A percentile compares a stretch with the other conserved stretches of the same genome.
Conservation (phyloP, 1,140 invertebrate genomes). For the Eriosoma lanigerum region DNA sequence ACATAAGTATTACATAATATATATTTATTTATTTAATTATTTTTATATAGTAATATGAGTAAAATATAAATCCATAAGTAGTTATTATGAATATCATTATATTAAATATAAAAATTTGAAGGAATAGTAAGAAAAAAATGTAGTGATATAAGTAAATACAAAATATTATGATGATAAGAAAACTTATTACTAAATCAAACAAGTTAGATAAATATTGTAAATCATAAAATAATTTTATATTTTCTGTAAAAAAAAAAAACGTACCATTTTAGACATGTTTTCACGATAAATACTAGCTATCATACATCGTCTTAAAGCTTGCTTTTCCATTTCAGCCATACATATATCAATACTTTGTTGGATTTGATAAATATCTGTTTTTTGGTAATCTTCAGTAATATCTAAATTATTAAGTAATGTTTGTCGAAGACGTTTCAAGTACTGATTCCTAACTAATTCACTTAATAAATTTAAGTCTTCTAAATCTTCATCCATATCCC, state of each 20-base stretch:
- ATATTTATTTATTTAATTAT: too few relatives aligned
- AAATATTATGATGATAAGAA: too few relatives aligned
- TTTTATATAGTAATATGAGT: too few relatives aligned
- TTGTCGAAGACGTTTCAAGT: constrained; percentile 49
- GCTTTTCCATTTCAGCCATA: constrained; percentile 52
- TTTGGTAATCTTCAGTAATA: constrained; percentile 24
- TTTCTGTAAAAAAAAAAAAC: neutral
- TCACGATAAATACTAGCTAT: constrained; percentile 53
- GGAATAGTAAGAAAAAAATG: too few relatives aligned
- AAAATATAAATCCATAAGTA: too few relatives aligned
- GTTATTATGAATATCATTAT: too few relatives aligned
- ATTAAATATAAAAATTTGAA: too few relatives aligned
- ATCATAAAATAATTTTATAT: too few relatives aligned
- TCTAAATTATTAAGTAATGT: constrained; percentile 47
- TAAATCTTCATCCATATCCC: constrained; percentile 11
- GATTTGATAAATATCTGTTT: neutral
- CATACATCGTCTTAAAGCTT: constrained; percentile 54
- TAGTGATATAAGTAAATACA: too few relatives aligned
- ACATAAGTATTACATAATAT: too few relatives aligned
- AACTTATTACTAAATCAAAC: too few relatives aligned
- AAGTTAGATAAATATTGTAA: too few relatives aligned
- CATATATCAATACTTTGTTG: constrained; percentile 52
- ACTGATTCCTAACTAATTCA: constrained; percentile 48
- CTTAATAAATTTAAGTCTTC: constrained; percentile 17
- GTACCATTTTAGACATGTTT: constrained; percentile 53